Conservation (phyloP, 2,888 invertebrate species). For the Metellina segmentata region DNA sequence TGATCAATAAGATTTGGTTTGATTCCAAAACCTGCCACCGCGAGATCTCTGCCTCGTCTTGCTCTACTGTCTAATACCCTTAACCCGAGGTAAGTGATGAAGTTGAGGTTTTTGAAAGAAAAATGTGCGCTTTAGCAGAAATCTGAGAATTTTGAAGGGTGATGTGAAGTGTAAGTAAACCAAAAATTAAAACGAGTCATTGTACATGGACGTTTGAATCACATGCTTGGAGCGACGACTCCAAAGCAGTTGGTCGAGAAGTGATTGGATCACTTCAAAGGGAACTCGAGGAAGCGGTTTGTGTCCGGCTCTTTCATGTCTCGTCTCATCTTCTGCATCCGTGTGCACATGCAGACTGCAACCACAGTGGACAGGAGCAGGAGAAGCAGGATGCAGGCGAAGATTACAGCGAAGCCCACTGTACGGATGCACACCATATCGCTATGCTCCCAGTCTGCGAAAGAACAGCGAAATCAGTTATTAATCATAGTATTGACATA, state of each 20-base stretch:
- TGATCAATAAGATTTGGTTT: too few relatives aligned
- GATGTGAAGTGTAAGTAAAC: neutral
- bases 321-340: slow-evolving; percentile 38
- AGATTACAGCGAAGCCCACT: slow-evolving; percentile 60
- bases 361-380: slow-evolving; percentile 11
- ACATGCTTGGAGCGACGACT: neutral
- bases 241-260: neutral
- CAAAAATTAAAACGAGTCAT: neutral
- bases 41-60: too few relatives aligned
- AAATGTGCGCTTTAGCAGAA: neutral
- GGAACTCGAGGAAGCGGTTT: slow-evolving; percentile 38
- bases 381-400: slow-evolving; percentile 30
- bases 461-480: neutral
- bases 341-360: slow-evolving; percentile 38
- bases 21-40: too few relatives aligned
- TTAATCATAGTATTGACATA: neutral
- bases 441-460: neutral
- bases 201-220: neutral
- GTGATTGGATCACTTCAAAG: slow-evolving; percentile 33
- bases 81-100: neutral
- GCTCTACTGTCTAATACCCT: too few relatives aligned
- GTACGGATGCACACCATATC: slow-evolving; percentile 56
- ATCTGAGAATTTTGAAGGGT: neutral
- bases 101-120: neutral
- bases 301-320: slow-evolving; percentile 26